Base-by-base conservation (phyloP, 2,888 invertebrate genomes). In the Dryadula phaetusa region DNA sequence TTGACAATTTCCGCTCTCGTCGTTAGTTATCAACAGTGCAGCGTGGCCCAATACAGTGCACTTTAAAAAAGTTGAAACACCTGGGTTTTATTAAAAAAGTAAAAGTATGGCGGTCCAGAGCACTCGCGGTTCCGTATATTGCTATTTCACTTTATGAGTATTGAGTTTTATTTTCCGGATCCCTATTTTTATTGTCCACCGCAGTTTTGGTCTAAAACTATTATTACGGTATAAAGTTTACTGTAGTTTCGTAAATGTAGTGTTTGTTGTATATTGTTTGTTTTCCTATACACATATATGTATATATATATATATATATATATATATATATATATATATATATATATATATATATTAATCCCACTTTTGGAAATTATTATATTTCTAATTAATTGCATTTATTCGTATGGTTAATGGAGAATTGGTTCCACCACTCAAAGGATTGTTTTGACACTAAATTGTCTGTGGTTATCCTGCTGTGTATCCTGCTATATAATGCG, bases 51-150 rank as follows among this genome's bases (percentile, higher is more conserved):
- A 18, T 40, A 25, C 40, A 44, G 63, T 61, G 66, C 69, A 69
- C 66, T 69, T 69, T 63, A 47, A 66, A 65, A 69, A 69, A 64
- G 62, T 61, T 34, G 53, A 60, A 69, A 66, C 69, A 69, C 66
- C 69, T 69, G 69, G 63, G 63, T 69, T 69, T 58, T 66, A 32
- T 47, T 58, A 60, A 47, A 69, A 69, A 69, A 66, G 49, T 52
- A 47, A 61, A 60, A 63, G 53, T 63, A 66, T 66, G 40, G 34
- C 60, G 62, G 60, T 66, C 49, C 58, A 22, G 16, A 47, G 60
- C 69, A 60, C 46, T 66, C 53, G 69, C 63, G 69, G 69, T 61
- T 47, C 53, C 53, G 60, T 16, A 54, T 54, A 54, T 61, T 42
- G 53, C 53, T 64, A 62, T 54, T 66, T 54, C 63, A 53, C 53